Percentiles rank a stretch among this genome's conserved stretches.
These are phyloP conservation scores for Mobula hypostoma DNA, from an alignment of 2,113 vertebrate species.

Conservation along the genomic window DNA sequence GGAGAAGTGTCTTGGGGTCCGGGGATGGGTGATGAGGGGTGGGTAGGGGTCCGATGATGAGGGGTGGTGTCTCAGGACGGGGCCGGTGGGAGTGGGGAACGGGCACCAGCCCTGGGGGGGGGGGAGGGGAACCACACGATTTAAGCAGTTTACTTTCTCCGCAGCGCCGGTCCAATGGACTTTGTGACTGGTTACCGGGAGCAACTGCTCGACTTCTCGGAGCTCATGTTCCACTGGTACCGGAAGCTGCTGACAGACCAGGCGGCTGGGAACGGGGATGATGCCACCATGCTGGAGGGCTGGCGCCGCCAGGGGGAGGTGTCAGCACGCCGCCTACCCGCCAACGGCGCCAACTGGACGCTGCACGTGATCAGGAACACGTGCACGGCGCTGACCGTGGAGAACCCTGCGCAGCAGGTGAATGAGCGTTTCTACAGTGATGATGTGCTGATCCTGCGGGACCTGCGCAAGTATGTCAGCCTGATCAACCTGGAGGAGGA, in stretches of 20 bases:
- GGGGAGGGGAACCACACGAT: no score
- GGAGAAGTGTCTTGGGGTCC: no score
- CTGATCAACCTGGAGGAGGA: slow-evolving; percentile 48
- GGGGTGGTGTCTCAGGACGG: no score
- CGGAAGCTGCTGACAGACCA: background rate
- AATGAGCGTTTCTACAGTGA: slow-evolving; percentile 47
- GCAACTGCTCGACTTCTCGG: background rate
- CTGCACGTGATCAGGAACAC: slow-evolving; percentile 51
- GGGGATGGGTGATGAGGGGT: no score
- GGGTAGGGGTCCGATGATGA: no score
- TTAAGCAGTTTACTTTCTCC: no score
- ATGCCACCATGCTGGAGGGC: background rate
- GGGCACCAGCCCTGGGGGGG: no score
- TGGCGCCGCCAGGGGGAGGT: slow-evolving; percentile 44
- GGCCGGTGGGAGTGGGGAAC: background rate
- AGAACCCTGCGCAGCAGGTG: slow-evolving; percentile 38
- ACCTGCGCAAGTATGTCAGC: slow-evolving; percentile 50
- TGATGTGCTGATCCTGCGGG: slow-evolving; percentile 45
- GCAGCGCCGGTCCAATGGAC: background rate
- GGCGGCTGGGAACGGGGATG: background rate
- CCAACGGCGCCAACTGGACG: slow-evolving; percentile 50
- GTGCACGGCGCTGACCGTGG: slow-evolving; percentile 46
- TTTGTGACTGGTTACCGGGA: background rate
- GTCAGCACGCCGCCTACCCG: slow-evolving; percentile 46
- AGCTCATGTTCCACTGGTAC: slow-evolving; percentile 4